Percentiles rank a stretch among this genome's conserved stretches.
phyloP scores from a whole-genome alignment of 2,888 invertebrate genomes.

The Girardia tigrina region DNA sequence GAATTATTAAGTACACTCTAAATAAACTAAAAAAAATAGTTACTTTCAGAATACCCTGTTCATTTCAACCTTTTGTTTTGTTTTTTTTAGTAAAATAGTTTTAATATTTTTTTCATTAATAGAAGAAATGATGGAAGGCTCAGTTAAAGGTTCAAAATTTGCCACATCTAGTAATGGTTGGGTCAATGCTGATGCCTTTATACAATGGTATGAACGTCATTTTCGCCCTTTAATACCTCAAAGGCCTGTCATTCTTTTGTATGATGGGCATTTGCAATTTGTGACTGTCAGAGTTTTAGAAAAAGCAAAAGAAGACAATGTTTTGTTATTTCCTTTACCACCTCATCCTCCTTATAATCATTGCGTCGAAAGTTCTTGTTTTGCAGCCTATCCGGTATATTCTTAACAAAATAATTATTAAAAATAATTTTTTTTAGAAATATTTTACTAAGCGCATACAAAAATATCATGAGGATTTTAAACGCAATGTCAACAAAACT shows the following conservation, averaged over 20 bases:
- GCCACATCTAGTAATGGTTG: constrained; percentile 33
- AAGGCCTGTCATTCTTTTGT: constrained; percentile 33
- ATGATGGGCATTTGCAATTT: constrained; percentile 36
- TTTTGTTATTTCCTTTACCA: constrained; percentile 35
- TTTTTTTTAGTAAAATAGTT: neutral
- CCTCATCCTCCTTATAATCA: constrained; percentile 36
- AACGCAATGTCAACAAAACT: constrained; percentile 15
- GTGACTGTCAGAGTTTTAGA: constrained; percentile 33
- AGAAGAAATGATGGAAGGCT: constrained; percentile 35
- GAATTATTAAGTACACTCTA: too few relatives aligned
- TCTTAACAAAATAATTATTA: neutral
- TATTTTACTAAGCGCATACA: neutral
- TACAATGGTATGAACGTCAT: constrained; percentile 33
- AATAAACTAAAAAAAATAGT: too few relatives aligned
- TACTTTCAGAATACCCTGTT: too few relatives aligned
- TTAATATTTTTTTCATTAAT: neutral
- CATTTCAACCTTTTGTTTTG: neutral
- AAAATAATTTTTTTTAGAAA: neutral
- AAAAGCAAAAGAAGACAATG: constrained; percentile 31
- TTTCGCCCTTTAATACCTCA: constrained; percentile 24
- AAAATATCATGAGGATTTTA: constrained; percentile 14
- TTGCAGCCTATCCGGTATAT: constrained; percentile 14
- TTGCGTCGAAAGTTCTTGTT: constrained; percentile 33
- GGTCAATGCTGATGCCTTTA: constrained; percentile 35
- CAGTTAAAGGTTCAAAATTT: constrained; percentile 35